These are phyloP conservation scores for Cyclargus thomasi DNA, from an alignment of 1,140 invertebrate species.

Conservation along the genomic window DNA sequence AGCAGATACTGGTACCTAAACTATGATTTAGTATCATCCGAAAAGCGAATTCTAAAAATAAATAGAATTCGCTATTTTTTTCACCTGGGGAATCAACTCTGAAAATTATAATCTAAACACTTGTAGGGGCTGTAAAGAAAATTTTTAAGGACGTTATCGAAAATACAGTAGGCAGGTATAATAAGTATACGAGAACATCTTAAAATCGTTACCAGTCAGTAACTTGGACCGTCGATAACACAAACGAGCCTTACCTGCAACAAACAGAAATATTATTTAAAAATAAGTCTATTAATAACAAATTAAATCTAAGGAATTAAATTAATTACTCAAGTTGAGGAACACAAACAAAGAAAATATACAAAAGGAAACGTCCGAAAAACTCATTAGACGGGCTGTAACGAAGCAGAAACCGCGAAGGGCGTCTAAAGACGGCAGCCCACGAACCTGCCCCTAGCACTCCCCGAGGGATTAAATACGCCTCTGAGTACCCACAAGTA, in stretches of 20 bases:
- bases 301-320: not conserved
- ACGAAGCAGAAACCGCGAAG: slow-evolving; percentile 34
- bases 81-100: too few species aligned
- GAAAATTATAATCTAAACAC: too few species aligned
- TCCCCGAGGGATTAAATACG: not conserved
- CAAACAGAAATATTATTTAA: slow-evolving; percentile 9
- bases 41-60: too few species aligned
- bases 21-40: too few species aligned
- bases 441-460: not conserved
- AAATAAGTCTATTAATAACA: not conserved
- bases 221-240: too few species aligned
- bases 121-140: too few species aligned
- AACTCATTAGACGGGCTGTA: slow-evolving; percentile 36
- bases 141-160: too few species aligned
- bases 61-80: too few species aligned
- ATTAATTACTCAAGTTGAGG: too few species aligned
- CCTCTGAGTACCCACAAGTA: not conserved
- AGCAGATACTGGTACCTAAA: too few species aligned
- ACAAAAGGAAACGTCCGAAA: slow-evolving; percentile 33
- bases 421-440: slow-evolving; percentile 27
- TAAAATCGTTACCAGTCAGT: not conserved
- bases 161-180: not conserved
- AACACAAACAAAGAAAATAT: not conserved
- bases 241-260: slow-evolving; percentile 23
- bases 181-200: not conserved